These are phyloP conservation scores for Ylistrum balloti DNA, from an alignment of 1,140 invertebrate species.

Conservation along the genomic window DNA sequence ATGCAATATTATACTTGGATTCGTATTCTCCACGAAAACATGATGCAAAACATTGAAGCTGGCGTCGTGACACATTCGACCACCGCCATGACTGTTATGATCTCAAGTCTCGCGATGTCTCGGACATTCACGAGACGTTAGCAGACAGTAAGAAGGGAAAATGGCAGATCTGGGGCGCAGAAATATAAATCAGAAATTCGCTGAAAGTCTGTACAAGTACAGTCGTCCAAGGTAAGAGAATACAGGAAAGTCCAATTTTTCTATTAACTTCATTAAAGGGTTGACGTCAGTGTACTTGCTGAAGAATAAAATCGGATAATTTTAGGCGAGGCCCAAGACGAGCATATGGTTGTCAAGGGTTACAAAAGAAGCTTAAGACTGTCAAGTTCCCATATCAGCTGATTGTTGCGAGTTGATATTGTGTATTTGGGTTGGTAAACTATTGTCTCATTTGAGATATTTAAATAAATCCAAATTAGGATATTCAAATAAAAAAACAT, in stretches of 20 bases:
- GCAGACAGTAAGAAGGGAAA: background rate
- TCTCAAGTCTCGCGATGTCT: background rate
- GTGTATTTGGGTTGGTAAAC: no score
- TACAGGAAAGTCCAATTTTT: background rate
- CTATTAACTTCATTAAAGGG: background rate
- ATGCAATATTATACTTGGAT: conserved; percentile 24
- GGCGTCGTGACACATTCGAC: conserved; percentile 2
- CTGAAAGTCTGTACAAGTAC: conserved; percentile 59
- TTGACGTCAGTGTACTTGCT: background rate
- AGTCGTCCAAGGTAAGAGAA: conserved; percentile 55
- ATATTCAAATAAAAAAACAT: no score
- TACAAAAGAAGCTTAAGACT: background rate
- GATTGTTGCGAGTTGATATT: no score
- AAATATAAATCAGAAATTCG: conserved; percentile 57
- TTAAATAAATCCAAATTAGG: no score
- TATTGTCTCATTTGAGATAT: no score
- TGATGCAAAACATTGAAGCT: background rate
- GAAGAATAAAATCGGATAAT: background rate
- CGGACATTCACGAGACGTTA: background rate
- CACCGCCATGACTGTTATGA: conserved; percentile 37
- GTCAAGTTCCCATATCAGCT: no score
- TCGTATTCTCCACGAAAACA: conserved; percentile 2
- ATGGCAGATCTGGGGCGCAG: background rate
- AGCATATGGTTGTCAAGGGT: background rate
- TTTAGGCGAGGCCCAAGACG: no score